Percentiles rank a stretch among this genome's conserved stretches.
Conservation (phyloP, 2,113 vertebrate species). For the Platysternon megacephalum region DNA sequence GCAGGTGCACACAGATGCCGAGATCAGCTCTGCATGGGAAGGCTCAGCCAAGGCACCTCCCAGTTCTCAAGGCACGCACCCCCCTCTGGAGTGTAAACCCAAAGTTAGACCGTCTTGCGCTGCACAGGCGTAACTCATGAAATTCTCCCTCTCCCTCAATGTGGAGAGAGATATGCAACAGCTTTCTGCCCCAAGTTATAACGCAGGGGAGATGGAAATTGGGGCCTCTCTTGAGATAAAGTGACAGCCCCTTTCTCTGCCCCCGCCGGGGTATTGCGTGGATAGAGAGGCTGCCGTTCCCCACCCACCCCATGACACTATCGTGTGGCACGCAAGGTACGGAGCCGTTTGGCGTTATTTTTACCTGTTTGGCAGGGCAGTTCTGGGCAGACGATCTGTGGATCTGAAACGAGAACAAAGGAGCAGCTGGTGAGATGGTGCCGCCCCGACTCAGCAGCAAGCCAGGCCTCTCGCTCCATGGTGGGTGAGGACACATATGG, state of each 20-base stretch:
- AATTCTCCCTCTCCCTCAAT: too few species aligned
- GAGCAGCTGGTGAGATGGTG: neutral
- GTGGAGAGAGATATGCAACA: too few species aligned
- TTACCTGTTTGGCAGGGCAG: slow-evolving; percentile 98
- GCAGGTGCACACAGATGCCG: too few species aligned
- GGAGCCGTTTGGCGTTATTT: neutral
- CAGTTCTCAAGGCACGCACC: too few species aligned
- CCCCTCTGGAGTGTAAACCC: too few species aligned
- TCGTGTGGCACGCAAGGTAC: neutral
- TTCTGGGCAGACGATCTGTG: slow-evolving; percentile 92
- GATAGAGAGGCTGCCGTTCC: neutral
- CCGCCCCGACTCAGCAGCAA: neutral
- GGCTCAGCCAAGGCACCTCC: too few species aligned
- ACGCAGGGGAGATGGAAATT: neutral
- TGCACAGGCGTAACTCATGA: too few species aligned
- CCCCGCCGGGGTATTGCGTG: neutral
- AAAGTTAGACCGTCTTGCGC: too few species aligned
- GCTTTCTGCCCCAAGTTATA: too few species aligned
- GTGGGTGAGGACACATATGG: neutral
- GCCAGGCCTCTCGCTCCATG: neutral
- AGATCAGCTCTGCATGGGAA: too few species aligned
- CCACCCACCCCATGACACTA: neutral
- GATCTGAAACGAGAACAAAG: slow-evolving; percentile 84
- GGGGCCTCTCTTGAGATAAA: neutral
- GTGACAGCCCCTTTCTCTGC: neutral